Percentiles rank a stretch among this genome's conserved stretches.
These are phyloP conservation scores for Harpegnathos saltator DNA, from an alignment of 1,140 invertebrate genomes.

Conservation along the genomic window DNA sequence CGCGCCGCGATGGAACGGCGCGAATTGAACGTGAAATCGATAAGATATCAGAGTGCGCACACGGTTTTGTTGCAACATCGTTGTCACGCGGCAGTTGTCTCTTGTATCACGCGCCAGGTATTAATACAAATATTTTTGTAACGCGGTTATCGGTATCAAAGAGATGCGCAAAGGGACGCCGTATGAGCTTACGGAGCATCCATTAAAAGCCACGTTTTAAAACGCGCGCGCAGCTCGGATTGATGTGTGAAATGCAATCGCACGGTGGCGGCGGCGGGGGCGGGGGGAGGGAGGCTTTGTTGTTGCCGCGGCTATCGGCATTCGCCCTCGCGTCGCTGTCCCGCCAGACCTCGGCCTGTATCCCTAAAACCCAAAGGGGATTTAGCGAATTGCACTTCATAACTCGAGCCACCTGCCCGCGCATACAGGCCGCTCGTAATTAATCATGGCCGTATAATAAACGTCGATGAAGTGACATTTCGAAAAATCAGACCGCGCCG, in stretches of 20 bases:
- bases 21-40: too few relatives aligned
- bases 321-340: constrained; percentile 24
- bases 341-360: constrained; percentile 18
- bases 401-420: constrained; percentile 33
- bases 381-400: constrained; percentile 42
- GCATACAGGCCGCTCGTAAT: constrained; percentile 5
- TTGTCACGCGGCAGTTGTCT: too few relatives aligned
- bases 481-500: constrained; percentile 34
- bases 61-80: too few relatives aligned
- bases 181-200: neutral
- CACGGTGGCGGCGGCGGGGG: neutral
- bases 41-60: too few relatives aligned
- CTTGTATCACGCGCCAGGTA: neutral
- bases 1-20: too few relatives aligned
- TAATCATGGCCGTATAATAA: constrained; percentile 38
- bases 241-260: constrained; percentile 50
- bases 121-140: constrained; percentile 19
- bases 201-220: constrained; percentile 50
- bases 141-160: constrained; percentile 17
- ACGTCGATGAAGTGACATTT: constrained; percentile 38
- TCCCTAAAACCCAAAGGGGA: constrained; percentile 42
- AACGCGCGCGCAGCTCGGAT: constrained; percentile 11
- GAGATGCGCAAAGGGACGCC: neutral
- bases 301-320: too few relatives aligned
- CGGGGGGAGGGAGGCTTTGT: too few relatives aligned